Base-by-base conservation (phyloP, 2,113 vertebrate species). In the Periophthalmodon schlosseri region DNA sequence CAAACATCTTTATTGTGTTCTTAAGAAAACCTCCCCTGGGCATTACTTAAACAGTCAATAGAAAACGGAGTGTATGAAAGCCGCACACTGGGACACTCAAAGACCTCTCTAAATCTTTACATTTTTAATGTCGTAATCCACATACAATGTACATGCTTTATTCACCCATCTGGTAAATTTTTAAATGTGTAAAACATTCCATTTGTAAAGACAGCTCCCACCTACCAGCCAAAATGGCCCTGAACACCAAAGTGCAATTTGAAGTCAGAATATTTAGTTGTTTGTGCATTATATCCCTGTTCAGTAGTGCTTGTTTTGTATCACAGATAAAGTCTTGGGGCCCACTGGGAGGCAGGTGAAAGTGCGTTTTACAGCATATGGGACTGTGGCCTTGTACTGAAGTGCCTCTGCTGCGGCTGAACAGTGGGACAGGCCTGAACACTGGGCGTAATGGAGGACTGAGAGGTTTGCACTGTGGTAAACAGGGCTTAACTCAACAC, bases 211-310 rank as follows among this genome's bases (percentile, higher is more conserved):
- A 82, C 80, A 85, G 80, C 71, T 85, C 84, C 89, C 82, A 88
- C 87, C 89, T 70, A 83, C 88, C 88, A 82, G 87, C 92, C 89
- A 91, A 93, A 91, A 86, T 89, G 88, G 80, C 68, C 36, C 60
- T 80, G 82, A 93, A 93, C 92, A 93, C 90, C 88, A 91, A 90
- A 90, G 85, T 93, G 91, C 91, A 92, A 91, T 94, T 84, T 90
- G 18, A 78, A 78, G 82, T 79, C 81, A 75, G 83, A 81, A 87
- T 90, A 90, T 87, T 76, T 87, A 86, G 89, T 90, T 93, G 91
- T 93, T 91, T 92, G 78, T 89, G 72, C 87, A 73, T 88, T 88
- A 8, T 44, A 81, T 84, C 86, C 76, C 78, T 86, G 69, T 80
- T 69, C 72, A 79, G 71, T 60, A 69, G 83, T 78, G 86, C 90